Evolutionary conservation across 2,888 invertebrate genomes (phyloP).

Genomic region (Metacarcinus magister): DNA sequence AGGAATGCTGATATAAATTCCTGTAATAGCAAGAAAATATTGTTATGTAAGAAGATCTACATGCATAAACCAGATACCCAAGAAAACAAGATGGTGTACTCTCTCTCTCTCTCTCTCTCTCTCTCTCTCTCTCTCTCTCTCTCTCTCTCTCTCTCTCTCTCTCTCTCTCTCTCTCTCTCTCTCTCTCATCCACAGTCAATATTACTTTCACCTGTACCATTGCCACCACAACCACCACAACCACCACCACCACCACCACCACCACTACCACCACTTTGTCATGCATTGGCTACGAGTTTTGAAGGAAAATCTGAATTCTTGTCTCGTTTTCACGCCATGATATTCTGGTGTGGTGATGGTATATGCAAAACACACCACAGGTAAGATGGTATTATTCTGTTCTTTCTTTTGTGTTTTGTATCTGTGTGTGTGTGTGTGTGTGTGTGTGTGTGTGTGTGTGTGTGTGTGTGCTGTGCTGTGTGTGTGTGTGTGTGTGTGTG

Average conservation of each 20-base stretch:
- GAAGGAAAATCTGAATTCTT: not conserved
- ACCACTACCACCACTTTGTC: not conserved
- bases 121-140: no score
- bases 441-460: constrained; percentile 36
- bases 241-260: not conserved
- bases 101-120: no score
- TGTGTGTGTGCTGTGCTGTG: constrained; percentile 9
- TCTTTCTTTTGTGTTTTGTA: not conserved
- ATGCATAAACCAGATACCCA: no score
- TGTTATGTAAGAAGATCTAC: no score
- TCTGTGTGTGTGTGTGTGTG: constrained; percentile 3
- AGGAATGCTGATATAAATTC: no score
- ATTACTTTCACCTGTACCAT: not conserved
- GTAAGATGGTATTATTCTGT: not conserved
- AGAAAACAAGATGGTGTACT: no score
- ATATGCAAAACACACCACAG: not conserved
- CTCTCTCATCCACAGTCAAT: not conserved
- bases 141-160: no score
- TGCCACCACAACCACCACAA: not conserved
- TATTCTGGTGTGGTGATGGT: constrained; percentile 4
- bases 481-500: not conserved
- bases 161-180: no score
- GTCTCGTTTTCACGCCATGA: not conserved
- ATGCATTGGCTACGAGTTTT: not conserved
- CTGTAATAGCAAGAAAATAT: no score